A percentile compares a stretch with the other conserved stretches of the same genome.
phyloP scores from a whole-genome alignment of 2,113 vertebrate species.

The Hyperopisus bebe region DNA sequence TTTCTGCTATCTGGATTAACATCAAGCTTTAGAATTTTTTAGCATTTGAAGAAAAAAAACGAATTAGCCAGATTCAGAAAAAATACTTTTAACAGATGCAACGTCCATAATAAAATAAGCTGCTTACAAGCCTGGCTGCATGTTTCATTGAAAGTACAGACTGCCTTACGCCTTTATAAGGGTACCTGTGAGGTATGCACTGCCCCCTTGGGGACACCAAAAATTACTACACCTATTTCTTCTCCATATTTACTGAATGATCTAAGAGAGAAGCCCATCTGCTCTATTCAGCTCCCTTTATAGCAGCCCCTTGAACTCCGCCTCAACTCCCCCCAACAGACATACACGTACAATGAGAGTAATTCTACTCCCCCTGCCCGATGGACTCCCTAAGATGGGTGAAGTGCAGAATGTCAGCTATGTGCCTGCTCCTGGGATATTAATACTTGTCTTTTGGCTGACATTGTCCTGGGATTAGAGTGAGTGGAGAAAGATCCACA shows the following conservation, averaged over 20 bases:
- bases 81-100: background rate
- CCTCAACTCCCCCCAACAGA: background rate
- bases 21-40: background rate
- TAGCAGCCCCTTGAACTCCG: slow-evolving; percentile 8
- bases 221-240: background rate
- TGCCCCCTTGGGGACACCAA: background rate
- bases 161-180: background rate
- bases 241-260: background rate
- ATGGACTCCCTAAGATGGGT: slow-evolving; percentile 13
- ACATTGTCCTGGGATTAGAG: slow-evolving; percentile 27
- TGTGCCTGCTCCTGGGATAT: slow-evolving; percentile 17
- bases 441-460: slow-evolving; percentile 33
- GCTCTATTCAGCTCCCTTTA: slow-evolving; percentile 9
- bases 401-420: slow-evolving; percentile 15
- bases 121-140: background rate
- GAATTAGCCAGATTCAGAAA: background rate
- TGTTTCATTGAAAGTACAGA: background rate
- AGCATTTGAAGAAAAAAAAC: background rate
- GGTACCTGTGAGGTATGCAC: background rate
- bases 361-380: slow-evolving; percentile 12
- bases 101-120: background rate
- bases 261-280: background rate
- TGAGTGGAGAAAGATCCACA: background rate
- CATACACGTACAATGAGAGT: slow-evolving; percentile 10
- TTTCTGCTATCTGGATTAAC: background rate